Evolutionary conservation across 2,797 vertebrate species (phyloP).

Genomic region (Poeciliopsis gracilis): DNA sequence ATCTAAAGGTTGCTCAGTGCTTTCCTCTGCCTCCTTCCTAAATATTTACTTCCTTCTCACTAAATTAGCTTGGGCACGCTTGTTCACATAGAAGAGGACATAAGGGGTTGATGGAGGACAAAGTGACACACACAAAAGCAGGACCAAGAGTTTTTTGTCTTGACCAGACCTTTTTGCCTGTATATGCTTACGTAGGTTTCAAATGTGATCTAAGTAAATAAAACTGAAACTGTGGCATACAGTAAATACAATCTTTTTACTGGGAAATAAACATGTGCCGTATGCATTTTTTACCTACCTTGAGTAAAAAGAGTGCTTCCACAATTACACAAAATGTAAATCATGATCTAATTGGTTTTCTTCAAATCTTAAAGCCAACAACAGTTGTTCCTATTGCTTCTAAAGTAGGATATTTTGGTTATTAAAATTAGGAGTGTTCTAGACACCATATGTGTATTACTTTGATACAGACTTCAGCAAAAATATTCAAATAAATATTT

Average conservation of each 20-base stretch:
- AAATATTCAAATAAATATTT: not conserved
- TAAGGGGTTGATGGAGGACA: conserved; percentile 50
- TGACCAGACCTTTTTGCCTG: conserved; percentile 16
- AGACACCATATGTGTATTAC: not conserved
- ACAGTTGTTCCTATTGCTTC: not conserved
- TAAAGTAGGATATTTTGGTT: no score
- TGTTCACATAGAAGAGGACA: conserved; percentile 60
- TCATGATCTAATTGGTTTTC: not conserved
- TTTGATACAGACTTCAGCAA: not conserved
- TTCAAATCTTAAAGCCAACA: not conserved
- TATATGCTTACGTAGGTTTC: conserved; percentile 22
- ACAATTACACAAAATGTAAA: not conserved
- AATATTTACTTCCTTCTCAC: conserved; percentile 69
- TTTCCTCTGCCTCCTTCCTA: conserved; percentile 55
- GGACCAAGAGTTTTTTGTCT: conserved; percentile 30
- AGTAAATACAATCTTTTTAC: not conserved
- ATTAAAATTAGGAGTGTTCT: not conserved
- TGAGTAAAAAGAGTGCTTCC: not conserved
- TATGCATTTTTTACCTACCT: not conserved
- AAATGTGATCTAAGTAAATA: conserved; percentile 17
- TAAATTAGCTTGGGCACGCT: conserved; percentile 55
- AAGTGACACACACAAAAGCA: conserved; percentile 32
- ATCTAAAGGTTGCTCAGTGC: conserved; percentile 18
- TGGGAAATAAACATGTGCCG: not conserved
- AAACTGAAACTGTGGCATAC: not conserved